Conservation (phyloP, 1,140 invertebrate species). For the Chironomus tepperi region DNA sequence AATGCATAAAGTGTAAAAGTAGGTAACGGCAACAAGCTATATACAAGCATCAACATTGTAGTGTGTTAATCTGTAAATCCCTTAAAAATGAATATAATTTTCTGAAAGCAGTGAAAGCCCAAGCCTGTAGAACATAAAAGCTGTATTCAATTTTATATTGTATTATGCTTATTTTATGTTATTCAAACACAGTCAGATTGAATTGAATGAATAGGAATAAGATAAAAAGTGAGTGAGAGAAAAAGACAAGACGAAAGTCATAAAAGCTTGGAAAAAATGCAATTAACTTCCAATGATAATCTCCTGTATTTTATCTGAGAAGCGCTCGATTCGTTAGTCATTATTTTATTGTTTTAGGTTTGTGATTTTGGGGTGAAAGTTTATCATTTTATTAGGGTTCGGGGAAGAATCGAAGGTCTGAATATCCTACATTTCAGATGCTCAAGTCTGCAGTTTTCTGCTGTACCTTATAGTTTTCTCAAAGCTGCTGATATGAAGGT, state of each 20-base stretch:
- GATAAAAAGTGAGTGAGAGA: neutral
- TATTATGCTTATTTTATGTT: neutral
- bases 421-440: too few relatives aligned
- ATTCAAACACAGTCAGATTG: neutral
- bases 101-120: neutral
- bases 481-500: too few relatives aligned
- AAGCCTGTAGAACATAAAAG: neutral
- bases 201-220: neutral
- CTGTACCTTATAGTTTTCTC: too few relatives aligned
- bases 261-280: constrained; percentile 1
- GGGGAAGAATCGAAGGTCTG: too few relatives aligned
- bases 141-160: constrained; percentile 7
- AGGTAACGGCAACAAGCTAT: too few relatives aligned
- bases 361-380: too few relatives aligned
- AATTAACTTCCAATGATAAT: neutral
- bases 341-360: too few relatives aligned
- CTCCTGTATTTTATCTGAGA: neutral
- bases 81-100: neutral
- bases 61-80: neutral
- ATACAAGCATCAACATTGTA: neutral
- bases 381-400: too few relatives aligned
- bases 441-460: too few relatives aligned
- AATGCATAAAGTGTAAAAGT: too few relatives aligned
- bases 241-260: constrained; percentile 6
- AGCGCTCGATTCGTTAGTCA: too few relatives aligned